Percentiles rank a stretch among this genome's conserved stretches.
phyloP scores from a whole-genome alignment of 2,113 vertebrate genomes.

The Callospermophilus lateralis region DNA sequence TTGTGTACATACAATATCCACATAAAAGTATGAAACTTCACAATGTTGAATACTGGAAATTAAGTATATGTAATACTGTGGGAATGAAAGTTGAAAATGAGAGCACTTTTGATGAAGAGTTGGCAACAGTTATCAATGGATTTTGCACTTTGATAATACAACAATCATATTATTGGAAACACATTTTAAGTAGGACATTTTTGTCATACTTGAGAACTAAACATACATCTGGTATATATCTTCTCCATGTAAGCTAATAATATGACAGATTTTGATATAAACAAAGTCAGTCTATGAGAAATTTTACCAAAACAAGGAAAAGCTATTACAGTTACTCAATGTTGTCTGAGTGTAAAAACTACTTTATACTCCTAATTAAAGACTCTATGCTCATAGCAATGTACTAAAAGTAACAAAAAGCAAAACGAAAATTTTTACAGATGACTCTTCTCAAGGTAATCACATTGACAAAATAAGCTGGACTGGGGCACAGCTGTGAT shows the following conservation, averaged over 20 bases:
- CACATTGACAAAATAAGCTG: slow-evolving; percentile 62
- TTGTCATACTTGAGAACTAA: slow-evolving; percentile 81
- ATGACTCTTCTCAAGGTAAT: slow-evolving; percentile 61
- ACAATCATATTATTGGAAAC: slow-evolving; percentile 86
- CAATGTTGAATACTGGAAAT: background rate
- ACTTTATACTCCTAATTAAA: slow-evolving; percentile 59
- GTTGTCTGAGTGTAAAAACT: slow-evolving; percentile 40
- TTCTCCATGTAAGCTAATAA: slow-evolving; percentile 86
- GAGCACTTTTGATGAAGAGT: slow-evolving; percentile 73
- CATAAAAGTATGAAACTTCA: slow-evolving; percentile 14
- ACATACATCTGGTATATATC: slow-evolving; percentile 87
- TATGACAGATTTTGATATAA: slow-evolving; percentile 77
- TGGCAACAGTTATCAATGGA: slow-evolving; percentile 59
- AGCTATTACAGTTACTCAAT: slow-evolving; percentile 21
- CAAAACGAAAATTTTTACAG: slow-evolving; percentile 3
- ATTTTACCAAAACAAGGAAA: slow-evolving; percentile 76
- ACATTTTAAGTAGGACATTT: slow-evolving; percentile 84
- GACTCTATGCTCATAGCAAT: background rate
- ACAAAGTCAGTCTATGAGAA: slow-evolving; percentile 81
- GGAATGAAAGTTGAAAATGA: slow-evolving; percentile 54
- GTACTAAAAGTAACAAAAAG: slow-evolving; percentile 34
- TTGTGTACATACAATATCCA: background rate
- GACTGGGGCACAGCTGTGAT: background rate
- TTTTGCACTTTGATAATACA: slow-evolving; percentile 83
- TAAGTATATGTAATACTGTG: slow-evolving; percentile 30